These are phyloP conservation scores for Hydraecia micacea DNA, from an alignment of 2,888 invertebrate species.

Conservation along the genomic window DNA sequence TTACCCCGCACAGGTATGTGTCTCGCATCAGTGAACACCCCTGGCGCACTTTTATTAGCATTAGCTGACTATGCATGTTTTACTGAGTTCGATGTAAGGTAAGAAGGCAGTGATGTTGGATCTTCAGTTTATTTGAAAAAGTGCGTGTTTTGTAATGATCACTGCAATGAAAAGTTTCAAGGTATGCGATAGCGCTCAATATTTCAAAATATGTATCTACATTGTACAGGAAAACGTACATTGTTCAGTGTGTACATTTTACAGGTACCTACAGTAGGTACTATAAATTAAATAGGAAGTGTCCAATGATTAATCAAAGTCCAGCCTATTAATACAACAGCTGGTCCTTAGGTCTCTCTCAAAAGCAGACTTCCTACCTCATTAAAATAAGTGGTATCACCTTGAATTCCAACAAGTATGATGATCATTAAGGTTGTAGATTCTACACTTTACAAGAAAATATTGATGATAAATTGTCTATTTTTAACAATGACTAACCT, in stretches of 20 bases:
- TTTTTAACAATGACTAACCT: conserved; percentile 44
- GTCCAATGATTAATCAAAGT: conserved; percentile 16
- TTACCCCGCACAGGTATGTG: conserved; percentile 67
- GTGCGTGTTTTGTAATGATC: neutral
- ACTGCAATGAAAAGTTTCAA: neutral
- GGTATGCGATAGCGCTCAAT: neutral
- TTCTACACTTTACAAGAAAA: conserved; percentile 33
- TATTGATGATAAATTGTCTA: conserved; percentile 34
- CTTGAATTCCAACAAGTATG: conserved; percentile 33
- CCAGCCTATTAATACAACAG: neutral
- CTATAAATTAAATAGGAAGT: conserved; percentile 15
- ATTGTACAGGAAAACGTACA: neutral
- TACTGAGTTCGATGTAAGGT: conserved; percentile 52
- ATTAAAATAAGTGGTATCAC: conserved; percentile 26
- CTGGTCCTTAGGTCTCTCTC: neutral
- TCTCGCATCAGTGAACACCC: conserved; percentile 78
- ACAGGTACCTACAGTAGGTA: neutral
- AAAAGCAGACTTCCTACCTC: conserved; percentile 7
- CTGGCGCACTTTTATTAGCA: conserved; percentile 80
- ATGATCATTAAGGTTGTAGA: conserved; percentile 26
- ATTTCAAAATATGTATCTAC: neutral
- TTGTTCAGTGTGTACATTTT: neutral
- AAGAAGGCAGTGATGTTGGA: conserved; percentile 12
- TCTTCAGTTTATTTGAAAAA: conserved; percentile 19
- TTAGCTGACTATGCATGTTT: conserved; percentile 84